Evolutionary conservation across 2,888 invertebrate genomes (phyloP).

Genomic region (Xiphydria camelus): DNA sequence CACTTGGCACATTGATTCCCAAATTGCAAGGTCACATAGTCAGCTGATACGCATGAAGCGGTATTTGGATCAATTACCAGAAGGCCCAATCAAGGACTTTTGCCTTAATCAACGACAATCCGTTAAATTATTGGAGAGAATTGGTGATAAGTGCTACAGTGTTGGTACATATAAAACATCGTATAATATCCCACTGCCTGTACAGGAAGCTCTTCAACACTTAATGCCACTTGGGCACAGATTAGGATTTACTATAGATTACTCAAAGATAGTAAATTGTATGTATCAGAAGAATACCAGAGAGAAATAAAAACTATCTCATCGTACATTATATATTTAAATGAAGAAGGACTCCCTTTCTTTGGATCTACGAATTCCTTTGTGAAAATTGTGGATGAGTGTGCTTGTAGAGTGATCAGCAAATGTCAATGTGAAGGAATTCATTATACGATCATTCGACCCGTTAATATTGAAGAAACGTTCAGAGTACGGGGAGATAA

Average conservation of each 20-base stretch:
- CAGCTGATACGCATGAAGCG: constrained; percentile 15
- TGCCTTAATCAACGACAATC: constrained; percentile 12
- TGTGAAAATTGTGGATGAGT: too few species aligned
- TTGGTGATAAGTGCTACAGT: constrained; percentile 10
- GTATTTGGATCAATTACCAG: constrained; percentile 13
- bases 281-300: not conserved
- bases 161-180: constrained; percentile 19
- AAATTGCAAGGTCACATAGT: constrained; percentile 13
- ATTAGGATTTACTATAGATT: not conserved
- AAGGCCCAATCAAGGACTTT: constrained; percentile 9
- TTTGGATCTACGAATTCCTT: too few species aligned
- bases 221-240: not conserved
- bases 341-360: too few species aligned
- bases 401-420: too few species aligned
- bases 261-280: constrained; percentile 1
- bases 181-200: too few species aligned
- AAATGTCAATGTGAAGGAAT: constrained; percentile 1
- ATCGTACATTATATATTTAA: too few species aligned
- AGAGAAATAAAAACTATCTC: too few species aligned
- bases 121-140: constrained; percentile 16
- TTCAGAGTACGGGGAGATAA: not conserved
- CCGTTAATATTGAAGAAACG: not conserved
- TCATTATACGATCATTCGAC: not conserved
- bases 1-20: constrained; percentile 16
- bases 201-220: too few species aligned